Base-by-base conservation (phyloP, 2,888 invertebrate genomes). In the Lepetodrilus schrolli region DNA sequence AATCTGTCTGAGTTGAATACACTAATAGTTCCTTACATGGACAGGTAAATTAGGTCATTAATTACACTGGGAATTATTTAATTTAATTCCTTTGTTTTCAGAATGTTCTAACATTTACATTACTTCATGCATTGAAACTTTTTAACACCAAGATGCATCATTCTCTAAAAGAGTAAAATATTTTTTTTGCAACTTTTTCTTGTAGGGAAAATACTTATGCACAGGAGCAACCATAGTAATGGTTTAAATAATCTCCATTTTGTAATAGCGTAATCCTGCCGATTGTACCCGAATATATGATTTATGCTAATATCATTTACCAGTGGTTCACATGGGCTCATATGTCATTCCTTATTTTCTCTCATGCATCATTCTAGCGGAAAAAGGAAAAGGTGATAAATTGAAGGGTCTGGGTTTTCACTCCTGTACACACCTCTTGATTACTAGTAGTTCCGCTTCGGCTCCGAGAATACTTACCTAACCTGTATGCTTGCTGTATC, bases 301-400 rank as follows among this genome's bases (percentile, higher is more conserved):
- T n/a, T n/a, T n/a, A n/a, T n/a, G n/a, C 43, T 43, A 38, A 30
- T 21, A 21, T 58, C 17, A 26, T 23, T 58, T 58, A 23, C 26
- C 17, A 58, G 26, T 17, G 26, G 34, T 17, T 30, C 30, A 30
- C 26, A 58, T 58, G 58, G 58, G 26, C 30, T 58, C 30, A 30
- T 51, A n/a, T 68, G 13, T 37, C 47, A 30, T 65, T 48, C 65
- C 65, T 43, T 65, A 10, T 49, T 49, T 69, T 49, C 34, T 26
- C 36, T 48, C 30, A 50, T 26, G 65, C 72, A 65, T 47, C 65
- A 21, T 72, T 65, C 10, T 65, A 72, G 72, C 38, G 66, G 48
- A 72, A 72, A 66, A 72, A 72, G 65, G 72, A 72, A 66, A 72
- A 72, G 72, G 72, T 72, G 72, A 72, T 13, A 47, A 30, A 17